Conservation (phyloP, 2,888 invertebrate species). For the Catocala nupta region DNA sequence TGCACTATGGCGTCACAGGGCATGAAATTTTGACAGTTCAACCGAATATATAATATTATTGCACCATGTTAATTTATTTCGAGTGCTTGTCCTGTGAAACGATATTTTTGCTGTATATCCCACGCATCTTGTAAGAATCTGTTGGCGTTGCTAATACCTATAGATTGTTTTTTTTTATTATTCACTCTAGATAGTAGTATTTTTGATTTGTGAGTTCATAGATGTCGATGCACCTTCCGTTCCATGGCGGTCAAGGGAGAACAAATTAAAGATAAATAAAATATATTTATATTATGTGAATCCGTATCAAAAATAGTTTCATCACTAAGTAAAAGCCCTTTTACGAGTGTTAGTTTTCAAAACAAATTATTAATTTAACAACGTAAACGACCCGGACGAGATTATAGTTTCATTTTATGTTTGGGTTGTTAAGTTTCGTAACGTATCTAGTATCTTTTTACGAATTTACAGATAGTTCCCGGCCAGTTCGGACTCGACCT, state of each 20-base stretch:
- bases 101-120: neutral
- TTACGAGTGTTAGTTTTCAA: conserved; percentile 50
- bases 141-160: too few species aligned
- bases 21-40: conserved; percentile 32
- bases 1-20: conserved; percentile 42
- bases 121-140: neutral
- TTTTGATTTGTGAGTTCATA: neutral
- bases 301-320: conserved; percentile 41
- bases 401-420: conserved; percentile 49
- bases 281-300: conserved; percentile 47
- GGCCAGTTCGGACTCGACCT: conserved; percentile 20
- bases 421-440: conserved; percentile 43
- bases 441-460: conserved; percentile 49
- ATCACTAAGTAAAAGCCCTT: conserved; percentile 46
- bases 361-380: conserved; percentile 53
- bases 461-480: conserved; percentile 43
- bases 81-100: neutral
- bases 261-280: conserved; percentile 45
- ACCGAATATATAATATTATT: conserved; percentile 28
- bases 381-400: conserved; percentile 38
- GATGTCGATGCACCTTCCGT: conserved; percentile 3
- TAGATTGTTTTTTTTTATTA: too few species aligned
- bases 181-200: neutral
- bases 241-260: conserved; percentile 8
- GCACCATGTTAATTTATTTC: conserved; percentile 5